phyloP scores from a whole-genome alignment of 2,797 vertebrate species.

The Sebastes matsubarae region DNA sequence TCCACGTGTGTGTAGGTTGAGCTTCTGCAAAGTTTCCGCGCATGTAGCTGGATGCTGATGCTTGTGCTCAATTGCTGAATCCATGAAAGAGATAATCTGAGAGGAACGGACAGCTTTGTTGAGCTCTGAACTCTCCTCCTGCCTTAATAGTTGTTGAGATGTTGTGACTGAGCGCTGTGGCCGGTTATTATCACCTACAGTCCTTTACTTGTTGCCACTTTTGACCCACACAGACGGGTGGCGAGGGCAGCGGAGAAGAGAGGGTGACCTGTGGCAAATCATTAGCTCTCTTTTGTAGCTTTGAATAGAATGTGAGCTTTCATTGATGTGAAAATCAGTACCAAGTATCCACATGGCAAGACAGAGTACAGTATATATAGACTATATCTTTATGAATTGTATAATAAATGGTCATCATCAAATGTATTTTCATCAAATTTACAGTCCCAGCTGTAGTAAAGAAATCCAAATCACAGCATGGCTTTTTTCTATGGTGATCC shows the following conservation, averaged over 20 bases:
- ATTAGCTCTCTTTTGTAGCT: slow-evolving; percentile 11
- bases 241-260: neutral
- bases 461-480: too few relatives aligned
- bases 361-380: neutral
- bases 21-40: neutral
- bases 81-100: neutral
- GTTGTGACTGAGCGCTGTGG: slow-evolving; percentile 18
- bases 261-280: neutral
- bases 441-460: too few relatives aligned
- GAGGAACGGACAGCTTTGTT: slow-evolving; percentile 17
- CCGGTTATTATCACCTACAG: slow-evolving; percentile 41
- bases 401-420: too few relatives aligned
- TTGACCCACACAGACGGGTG: slow-evolving; percentile 5
- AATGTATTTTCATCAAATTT: too few relatives aligned
- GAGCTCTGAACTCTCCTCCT: slow-evolving; percentile 8
- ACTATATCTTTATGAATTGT: too few relatives aligned
- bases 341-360: neutral
- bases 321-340: slow-evolving; percentile 4
- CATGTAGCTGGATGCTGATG: neutral
- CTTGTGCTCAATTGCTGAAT: neutral
- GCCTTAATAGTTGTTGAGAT: slow-evolving; percentile 16
- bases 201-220: slow-evolving; percentile 31
- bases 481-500: too few relatives aligned
- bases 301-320: slow-evolving; percentile 13
- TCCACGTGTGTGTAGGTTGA: neutral